Base-by-base conservation (phyloP, 2,888 invertebrate genomes). In the Polylopha cassiicola region DNA sequence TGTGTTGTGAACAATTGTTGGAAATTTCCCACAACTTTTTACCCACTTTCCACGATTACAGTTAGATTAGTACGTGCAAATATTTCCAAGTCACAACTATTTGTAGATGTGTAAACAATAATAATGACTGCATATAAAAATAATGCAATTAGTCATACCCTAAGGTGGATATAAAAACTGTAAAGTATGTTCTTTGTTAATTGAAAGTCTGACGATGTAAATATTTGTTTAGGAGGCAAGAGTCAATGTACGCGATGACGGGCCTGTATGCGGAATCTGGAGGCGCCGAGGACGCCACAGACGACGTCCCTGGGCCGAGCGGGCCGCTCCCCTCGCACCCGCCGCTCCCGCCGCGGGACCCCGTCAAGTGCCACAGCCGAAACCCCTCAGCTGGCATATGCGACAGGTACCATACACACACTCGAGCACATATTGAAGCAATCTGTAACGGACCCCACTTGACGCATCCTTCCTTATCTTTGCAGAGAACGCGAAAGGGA, bases 241-340 rank as follows among this genome's bases (percentile, higher is more conserved):
- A 94, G 76, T 94, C 94, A 61, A 94, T 94, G 93, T 94, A 94
- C 75, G 92, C 94, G 53, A 93, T 94, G 93, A 94, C 94, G 26
- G 94, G 94, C 16, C 85, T 94, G 43, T 94, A 94, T 72, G 92
- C 93, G 44, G 93, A 93, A 65, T 89, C 88, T 17, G 87, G 89
- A 17, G 87, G 89, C 53, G 87, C 87, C 48, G 90, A 89, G 53
- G 87, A 87, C 47, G 86, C 80, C 36, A 77, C 82, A 50, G 87
- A 84, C 50, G 85, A 87, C 48, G 86, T 79, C 10, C 77, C 82
- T 9, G 86, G 81, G 3, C 87, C 87, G 46, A 86, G 79, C 58
- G 73, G 79, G 20, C 77, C 81, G 26, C 74, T 65, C 39, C 73
- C 65, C 21, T 60, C 74, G 4, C 77, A 77, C 47, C 74, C 72